phyloP scores from a whole-genome alignment of 1,140 invertebrate species.

The Mizuhopecten yessoensis region DNA sequence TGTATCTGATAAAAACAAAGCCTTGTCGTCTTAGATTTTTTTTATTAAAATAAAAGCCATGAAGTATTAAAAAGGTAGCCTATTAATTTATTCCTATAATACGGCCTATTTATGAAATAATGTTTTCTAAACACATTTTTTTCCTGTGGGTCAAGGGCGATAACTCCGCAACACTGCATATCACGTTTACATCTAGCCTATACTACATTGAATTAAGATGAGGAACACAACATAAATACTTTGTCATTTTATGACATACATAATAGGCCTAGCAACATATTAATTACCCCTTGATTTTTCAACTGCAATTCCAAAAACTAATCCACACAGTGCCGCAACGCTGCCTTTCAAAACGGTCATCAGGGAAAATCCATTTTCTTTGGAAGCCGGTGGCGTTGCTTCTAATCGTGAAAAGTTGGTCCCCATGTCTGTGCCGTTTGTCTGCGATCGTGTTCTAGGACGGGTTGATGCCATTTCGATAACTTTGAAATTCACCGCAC shows the following conservation, averaged over 20 bases:
- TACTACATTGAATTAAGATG: no score
- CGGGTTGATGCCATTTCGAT: neutral
- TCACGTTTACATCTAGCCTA: no score
- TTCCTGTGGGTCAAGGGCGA: neutral
- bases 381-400: neutral
- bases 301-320: neutral
- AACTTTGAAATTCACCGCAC: neutral
- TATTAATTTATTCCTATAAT: no score
- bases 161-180: neutral
- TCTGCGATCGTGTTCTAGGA: neutral
- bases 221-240: neutral
- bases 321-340: neutral
- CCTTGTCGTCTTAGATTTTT: no score
- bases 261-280: neutral
- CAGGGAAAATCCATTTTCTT: neutral
- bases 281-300: conserved; percentile 2
- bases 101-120: no score
- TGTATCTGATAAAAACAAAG: no score
- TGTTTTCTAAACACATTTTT: no score
- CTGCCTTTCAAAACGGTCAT: neutral
- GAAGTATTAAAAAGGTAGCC: no score
- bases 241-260: neutral
- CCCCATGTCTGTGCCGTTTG: neutral
- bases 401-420: conserved; percentile 31
- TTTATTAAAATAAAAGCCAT: no score